Evolutionary conservation across 1,140 invertebrate genomes (phyloP), one percentile per base, ranked within the genome.

Genomic region (Drosophila aff.): DNA sequence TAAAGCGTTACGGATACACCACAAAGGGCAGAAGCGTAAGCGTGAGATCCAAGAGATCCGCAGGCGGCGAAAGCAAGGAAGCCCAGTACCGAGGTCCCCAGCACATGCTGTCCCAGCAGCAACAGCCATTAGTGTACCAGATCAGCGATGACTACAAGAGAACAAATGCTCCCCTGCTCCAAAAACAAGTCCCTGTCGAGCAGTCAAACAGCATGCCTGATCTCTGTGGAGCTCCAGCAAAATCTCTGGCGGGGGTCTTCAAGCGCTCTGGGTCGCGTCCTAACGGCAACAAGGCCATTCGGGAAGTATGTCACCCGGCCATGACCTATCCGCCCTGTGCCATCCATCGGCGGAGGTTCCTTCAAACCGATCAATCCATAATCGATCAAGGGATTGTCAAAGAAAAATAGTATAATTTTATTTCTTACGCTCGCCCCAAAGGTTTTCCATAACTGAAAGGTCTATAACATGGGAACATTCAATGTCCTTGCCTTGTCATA

Each of bases 71-170:
- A 6, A 36, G 21, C 1, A 36, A 23, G 0, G 28, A 60, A 43
- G 4, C 8, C 3, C 10, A 13, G 2, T 4, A 21, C 5, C 50
- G 33, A 38, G 18, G 7, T 5, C 67, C 21, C 2, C 83, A 86
- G 46, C 84, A 86, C 61, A 53, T 67, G 46, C 47, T 86, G 26
- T 71, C 61, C 28, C 67, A 86, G 18, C 83, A 89, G 16, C 83
- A 87, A 6, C 28, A 50, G 9, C 68, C 60, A 3, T 3, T 66
- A 21, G 7, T 52, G 2, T 73, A 79, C 10, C 49, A 68, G 15
- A 44, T 73, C 26, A 49, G 23, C 28, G 44, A 52, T 36, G 49
- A 47, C 5, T 9, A 23, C 16, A 52, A 23, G 2, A 31, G 13
- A 13, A 9, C 49, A 16, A 46, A 36, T 13, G 3, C 43, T 1